Base-by-base conservation (phyloP, 2,797 vertebrate species). In the Hypotaenidia philippensis region DNA sequence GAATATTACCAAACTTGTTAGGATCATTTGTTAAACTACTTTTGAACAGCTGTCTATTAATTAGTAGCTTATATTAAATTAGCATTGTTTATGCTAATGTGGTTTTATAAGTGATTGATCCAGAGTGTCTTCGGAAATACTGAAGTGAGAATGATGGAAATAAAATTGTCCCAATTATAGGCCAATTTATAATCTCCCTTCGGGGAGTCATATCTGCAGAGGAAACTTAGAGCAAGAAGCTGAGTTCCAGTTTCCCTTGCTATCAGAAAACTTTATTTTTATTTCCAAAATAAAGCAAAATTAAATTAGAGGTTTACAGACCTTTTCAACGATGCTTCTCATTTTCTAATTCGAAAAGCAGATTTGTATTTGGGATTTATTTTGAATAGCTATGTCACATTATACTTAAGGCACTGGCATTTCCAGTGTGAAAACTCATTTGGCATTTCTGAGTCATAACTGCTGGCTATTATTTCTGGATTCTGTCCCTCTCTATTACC, bases 1-100 rank as follows among this genome's bases (percentile, higher is more conserved):
- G 47, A 89, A 49, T 52, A 57, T 31, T 49, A 66, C 59, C 34
- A 49, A 91, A n/a, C 5, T 74, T 94, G 26, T 84, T 76, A 79
- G 59, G 9, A 23, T 87, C 15, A 68, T 79, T 93, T 76, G n/a
- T 75, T 63, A 72, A 77, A 81, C 20, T 45, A 65, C n/a, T 92
- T 90, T 69, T 84, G 50, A 95, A 74, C 22, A 77, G 61, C 44
- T 81, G 61, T 71, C 72, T 72, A 53, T 83, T 88, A 68, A 87
- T 79, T 72, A 91, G 14, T 38, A 59, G 18, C 6, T 82, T 61
- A 36, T 40, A 78, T 68, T 81, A 76, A 78, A 78, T 76, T 44
- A 71, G 0, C 4, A 71, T 66, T 80, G 21, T 75, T 90, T 34
- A 41, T 47, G 22, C 13, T 63, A 65, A 72, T 65, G 6, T 10